Conservation (phyloP, 2,797 vertebrate species). For the Myotis vivesi region DNA sequence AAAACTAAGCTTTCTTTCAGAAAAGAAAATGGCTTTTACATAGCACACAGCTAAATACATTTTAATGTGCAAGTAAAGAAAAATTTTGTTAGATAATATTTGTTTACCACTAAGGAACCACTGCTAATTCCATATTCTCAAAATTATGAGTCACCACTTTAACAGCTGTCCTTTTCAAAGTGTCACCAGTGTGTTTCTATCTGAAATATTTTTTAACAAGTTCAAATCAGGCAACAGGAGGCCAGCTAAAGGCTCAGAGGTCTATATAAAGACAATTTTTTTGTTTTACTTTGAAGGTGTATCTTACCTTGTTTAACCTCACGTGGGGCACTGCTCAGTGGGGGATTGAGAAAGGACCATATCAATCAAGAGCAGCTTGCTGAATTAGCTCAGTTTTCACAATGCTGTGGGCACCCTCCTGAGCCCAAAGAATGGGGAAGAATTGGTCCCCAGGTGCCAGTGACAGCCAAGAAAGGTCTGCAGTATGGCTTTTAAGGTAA, state of each 20-base stretch:
- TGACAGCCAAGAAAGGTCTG: not conserved
- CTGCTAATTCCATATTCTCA: not conserved
- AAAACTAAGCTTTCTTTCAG: not conserved
- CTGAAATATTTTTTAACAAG: not conserved
- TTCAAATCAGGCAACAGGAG: not conserved
- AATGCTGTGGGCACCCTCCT: too few relatives aligned
- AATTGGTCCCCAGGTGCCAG: not conserved
- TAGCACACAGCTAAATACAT: not conserved
- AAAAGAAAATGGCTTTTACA: not conserved
- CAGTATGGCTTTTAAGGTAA: not conserved
- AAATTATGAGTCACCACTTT: not conserved
- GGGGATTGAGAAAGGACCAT: not conserved
- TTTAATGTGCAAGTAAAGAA: not conserved
- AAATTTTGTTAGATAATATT: not conserved
- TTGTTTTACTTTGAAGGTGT: not conserved
- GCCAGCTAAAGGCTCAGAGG: not conserved
- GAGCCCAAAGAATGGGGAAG: not conserved
- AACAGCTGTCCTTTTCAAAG: not conserved
- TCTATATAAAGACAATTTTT: not conserved
- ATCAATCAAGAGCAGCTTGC: not conserved
- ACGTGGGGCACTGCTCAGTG: not conserved
- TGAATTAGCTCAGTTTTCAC: not conserved
- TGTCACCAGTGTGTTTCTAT: not conserved
- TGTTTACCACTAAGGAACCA: not conserved
- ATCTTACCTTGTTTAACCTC: not conserved